Evolutionary conservation across 2,797 vertebrate species (phyloP), one percentile per base, ranked within the genome.

Genomic region (Myotis planiceps): DNA sequence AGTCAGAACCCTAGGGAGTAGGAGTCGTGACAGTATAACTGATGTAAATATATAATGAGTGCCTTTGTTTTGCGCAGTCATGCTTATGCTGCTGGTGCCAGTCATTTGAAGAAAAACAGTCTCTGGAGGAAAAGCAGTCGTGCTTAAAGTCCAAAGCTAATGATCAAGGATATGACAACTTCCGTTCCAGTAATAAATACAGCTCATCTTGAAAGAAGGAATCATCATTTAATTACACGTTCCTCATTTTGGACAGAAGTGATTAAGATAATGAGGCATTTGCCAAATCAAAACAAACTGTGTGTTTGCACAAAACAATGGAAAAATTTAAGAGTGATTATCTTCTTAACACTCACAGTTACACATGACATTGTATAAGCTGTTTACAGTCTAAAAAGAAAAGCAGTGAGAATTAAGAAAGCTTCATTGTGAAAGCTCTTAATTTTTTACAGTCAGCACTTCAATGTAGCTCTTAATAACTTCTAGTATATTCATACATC

Each of bases 151-250:
- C 99, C 98, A 99, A 99, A 99, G 99, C 98, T 97, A 99, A 99
- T 86, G 99, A 99, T 97, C 99, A 99, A 12, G 99, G 98, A 98
- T 99, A 99, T 80, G 99, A 99, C 98, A 98, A 99, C 98, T 99
- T 99, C 98, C 99, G 98, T 74, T 98, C 98, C 98, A 99, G 99
- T 98, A 99, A 99, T 99, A 99, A 99, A 98, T 99, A 99, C 98
- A 99, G 99, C 34, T 99, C 99, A 63, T 99, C 99, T 76, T 99
- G 98, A 99, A 94, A 98, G 97, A 97, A 93, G 32, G 71, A 94
- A 78, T 60, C 34, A 60, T 85, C 39, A 55, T n/a, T 94, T 83
- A 71, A 98, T 88, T 75, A 88, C 79, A 92, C 92, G 94, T 97
- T 93, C 97, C 98, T 97, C 68, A 45, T 92, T 92, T 81, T 95